Base-by-base conservation (phyloP, 1,140 invertebrate species). In the Ganaspis sp. region DNA sequence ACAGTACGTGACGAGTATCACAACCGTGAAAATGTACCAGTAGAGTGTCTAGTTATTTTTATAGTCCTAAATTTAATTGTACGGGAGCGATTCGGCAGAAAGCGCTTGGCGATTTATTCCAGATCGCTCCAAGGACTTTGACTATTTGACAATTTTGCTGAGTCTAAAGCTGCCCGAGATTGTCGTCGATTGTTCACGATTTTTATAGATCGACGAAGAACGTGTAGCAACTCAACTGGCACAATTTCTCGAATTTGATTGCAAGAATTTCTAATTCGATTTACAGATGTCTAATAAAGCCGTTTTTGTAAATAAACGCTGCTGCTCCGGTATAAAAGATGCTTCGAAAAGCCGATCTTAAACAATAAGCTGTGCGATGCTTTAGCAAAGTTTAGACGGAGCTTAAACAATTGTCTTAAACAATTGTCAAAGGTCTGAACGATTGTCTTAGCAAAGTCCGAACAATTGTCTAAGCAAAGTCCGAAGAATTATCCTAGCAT, bases 11-110 rank as follows among this genome's bases (percentile, higher is more conserved):
- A 64, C 58, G 58, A 64, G 58, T 64, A 64, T 64, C 26, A 64
- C 12, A 29, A n/a, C n/a, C 58, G 29, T 11, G 21, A 64, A 64
- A 64, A 8, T 34, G 58, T 64, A 29, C 23, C 26, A n/a, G 21
- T 4, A 26, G 11, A 26, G 54, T 26, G 9, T 26, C 19, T 58
- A 12, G 9, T 34, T 34, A 40, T 79, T 58, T 37, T 74, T 70
- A 69, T 77, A 37, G 34, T 79, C 37, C 9, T 29, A 21, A 69
- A 64, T 76, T 23, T 19, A 54, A 21, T 54, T 21, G 53, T 26
- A 64, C 23, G 26, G 49, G 71, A 81, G 77, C 84, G 85, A 45
- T 40, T 23, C 71, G 34, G 19, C 70, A 84, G 73, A 40, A 74
- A 81, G 76, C 77, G 49, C 29, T 21, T 15, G 34, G 40, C 74